Conservation (phyloP, 2,797 vertebrate species). For the Uromys caudimaculatus region DNA sequence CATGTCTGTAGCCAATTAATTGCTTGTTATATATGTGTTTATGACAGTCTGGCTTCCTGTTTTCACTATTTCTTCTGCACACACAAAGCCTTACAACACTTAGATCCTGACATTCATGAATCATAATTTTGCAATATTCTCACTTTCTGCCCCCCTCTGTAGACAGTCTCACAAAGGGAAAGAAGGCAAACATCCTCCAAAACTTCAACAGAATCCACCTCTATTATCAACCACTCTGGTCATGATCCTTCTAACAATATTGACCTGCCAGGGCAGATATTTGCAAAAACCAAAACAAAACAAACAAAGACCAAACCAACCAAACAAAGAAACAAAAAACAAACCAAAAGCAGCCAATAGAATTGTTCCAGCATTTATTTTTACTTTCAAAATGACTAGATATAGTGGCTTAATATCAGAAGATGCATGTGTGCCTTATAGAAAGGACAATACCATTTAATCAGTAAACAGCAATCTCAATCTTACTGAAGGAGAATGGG, state of each 20-base stretch:
- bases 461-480: not conserved
- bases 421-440: not conserved
- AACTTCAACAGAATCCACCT: not conserved
- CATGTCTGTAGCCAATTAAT: slow-evolving; percentile 78
- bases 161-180: slow-evolving; percentile 29
- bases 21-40: slow-evolving; percentile 69
- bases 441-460: not conserved
- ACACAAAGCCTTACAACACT: slow-evolving; percentile 70
- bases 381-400: slow-evolving; percentile 63
- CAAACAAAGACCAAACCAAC: not conserved
- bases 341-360: not conserved
- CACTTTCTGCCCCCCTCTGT: slow-evolving; percentile 48
- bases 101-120: slow-evolving; percentile 62
- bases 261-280: not conserved
- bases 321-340: not conserved
- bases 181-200: slow-evolving; percentile 25
- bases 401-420: not conserved
- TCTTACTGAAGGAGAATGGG: not conserved
- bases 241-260: slow-evolving; percentile 8
- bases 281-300: not conserved
- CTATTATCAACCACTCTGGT: not conserved
- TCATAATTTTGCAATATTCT: slow-evolving; percentile 56
- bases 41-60: slow-evolving; percentile 82
- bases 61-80: slow-evolving; percentile 79
- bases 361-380: not conserved